Evolutionary conservation across 2,888 invertebrate genomes (phyloP), one percentile per base, ranked within the genome.

Genomic region (Lottia gigantea): DNA sequence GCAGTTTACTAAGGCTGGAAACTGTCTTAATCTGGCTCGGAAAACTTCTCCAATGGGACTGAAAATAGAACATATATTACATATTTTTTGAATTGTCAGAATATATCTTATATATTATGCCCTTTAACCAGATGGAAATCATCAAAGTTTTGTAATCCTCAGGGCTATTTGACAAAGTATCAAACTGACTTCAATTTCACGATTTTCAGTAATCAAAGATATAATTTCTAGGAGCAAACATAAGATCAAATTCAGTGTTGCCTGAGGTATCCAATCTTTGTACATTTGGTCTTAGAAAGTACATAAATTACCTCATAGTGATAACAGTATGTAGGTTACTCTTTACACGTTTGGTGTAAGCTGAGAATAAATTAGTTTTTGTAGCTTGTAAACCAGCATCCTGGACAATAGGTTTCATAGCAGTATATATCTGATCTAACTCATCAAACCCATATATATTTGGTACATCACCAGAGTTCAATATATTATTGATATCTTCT

Each of bases 331-430:
- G 89, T 12, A 89, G 82, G 75, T 89, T 89, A 67, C 84, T 84
- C 15, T 85, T 77, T 16, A 89, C 87, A 62, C 87, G 76, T 75
- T 88, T 89, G 23, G 88, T 89, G 76, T 86, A 89, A 46, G 83
- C 75, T 6, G 88, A 85, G 81, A 87, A 89, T 71, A 89, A 80
- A 79, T 89, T 89, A 4, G 95, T 94, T 83, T 94, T 95, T 15
- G 95, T 95, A 0, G 95, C 92, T 0, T 92, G 91, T 23, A 95
- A 87, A 72, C 94, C 93, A 81, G 91, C 86, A 88, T 95, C 95
- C 84, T 93, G 92, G 0, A 94, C 92, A 0, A 92, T 91, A 66
- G 93, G 93, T 63, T 94, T 93, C 90, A 94, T 93, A 0, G 92
- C 90, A 81, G 92, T 91, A 88, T 90, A 94, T 75, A 94, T 93